These are phyloP conservation scores for Megalops cyprinoides DNA, from an alignment of 2,797 vertebrate species.

Conservation along the genomic window DNA sequence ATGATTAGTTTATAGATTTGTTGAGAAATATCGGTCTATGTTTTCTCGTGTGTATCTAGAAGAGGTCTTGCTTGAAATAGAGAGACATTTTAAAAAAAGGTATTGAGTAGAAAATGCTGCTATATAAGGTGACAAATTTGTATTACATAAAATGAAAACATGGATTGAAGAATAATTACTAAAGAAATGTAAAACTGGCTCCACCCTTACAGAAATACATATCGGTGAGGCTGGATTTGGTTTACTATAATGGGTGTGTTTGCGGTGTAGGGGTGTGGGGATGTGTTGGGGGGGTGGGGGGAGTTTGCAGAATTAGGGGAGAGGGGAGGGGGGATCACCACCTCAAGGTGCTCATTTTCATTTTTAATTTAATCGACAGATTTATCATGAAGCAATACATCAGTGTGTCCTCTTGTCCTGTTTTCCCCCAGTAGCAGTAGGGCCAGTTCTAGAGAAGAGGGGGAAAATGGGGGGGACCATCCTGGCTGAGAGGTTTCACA, in stretches of 20 bases:
- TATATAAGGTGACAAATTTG: too few relatives aligned
- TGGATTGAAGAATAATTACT: too few relatives aligned
- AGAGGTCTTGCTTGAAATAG: constrained; percentile 11
- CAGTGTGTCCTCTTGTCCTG: background rate
- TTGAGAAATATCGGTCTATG: constrained; percentile 31
- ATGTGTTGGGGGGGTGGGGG: background rate
- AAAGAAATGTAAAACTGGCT: too few relatives aligned
- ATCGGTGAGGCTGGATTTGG: background rate
- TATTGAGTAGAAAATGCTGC: constrained; percentile 29
- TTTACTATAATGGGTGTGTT: too few relatives aligned
- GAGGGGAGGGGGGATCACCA: background rate
- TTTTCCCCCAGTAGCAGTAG: background rate
- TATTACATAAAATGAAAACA: too few relatives aligned
- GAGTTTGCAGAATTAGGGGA: background rate
- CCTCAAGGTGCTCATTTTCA: background rate
- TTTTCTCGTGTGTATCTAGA: constrained; percentile 29
- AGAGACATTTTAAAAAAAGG: background rate
- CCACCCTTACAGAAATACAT: constrained; percentile 3
- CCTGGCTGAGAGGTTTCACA: background rate
- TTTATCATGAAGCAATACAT: background rate
- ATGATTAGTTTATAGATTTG: constrained; percentile 9
- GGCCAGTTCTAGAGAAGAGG: background rate
- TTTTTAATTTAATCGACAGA: background rate
- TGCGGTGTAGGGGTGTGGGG: too few relatives aligned
- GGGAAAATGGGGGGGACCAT: background rate